These are phyloP conservation scores for Notoglanidium macrostoma DNA, from an alignment of 2,797 vertebrate species.

Conservation along the genomic window DNA sequence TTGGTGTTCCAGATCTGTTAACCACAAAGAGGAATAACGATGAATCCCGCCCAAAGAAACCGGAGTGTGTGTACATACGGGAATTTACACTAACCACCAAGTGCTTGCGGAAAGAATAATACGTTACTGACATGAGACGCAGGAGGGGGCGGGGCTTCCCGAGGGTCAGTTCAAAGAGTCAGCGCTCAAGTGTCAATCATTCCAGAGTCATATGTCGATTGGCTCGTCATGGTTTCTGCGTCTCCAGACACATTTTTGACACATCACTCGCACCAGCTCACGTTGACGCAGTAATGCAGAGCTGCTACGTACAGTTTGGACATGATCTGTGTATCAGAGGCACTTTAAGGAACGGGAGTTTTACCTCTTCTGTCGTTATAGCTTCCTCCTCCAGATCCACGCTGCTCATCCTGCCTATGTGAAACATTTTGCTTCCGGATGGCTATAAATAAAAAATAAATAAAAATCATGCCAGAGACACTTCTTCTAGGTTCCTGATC, in stretches of 20 bases:
- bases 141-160: not conserved
- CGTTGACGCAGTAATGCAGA: not conserved
- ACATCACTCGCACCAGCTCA: not conserved
- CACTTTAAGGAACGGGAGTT: not conserved
- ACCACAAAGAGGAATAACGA: not conserved
- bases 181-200: not conserved
- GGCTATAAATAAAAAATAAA: conserved; percentile 69
- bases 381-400: conserved; percentile 89
- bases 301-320: not conserved
- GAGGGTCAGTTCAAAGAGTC: not conserved
- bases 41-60: not conserved
- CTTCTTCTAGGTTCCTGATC: not conserved
- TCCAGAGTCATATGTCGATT: not conserved
- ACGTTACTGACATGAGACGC: not conserved
- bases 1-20: not conserved
- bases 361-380: conserved; percentile 75
- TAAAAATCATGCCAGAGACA: not conserved
- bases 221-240: not conserved
- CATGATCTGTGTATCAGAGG: no score
- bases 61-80: not conserved
- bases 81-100: not conserved
- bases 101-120: not conserved
- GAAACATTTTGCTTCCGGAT: conserved; percentile 74
- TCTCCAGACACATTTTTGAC: no score
- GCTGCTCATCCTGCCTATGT: conserved; percentile 87